Evolutionary conservation across 1,140 invertebrate species (phyloP).

Genomic region (Bombus waltoni): DNA sequence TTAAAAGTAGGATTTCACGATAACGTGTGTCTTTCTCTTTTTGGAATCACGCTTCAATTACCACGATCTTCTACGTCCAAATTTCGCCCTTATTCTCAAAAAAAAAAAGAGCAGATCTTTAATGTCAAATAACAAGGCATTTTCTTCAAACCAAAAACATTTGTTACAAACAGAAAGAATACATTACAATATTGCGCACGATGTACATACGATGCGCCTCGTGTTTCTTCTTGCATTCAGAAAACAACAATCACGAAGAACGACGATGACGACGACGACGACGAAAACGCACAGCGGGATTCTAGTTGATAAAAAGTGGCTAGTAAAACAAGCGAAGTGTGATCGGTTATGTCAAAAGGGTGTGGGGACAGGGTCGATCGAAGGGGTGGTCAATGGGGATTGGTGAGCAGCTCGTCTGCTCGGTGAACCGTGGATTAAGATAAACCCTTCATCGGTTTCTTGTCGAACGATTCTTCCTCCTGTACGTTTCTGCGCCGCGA

Average conservation of each 20-base stretch:
- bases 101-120: too few species aligned
- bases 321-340: slow-evolving; percentile 78
- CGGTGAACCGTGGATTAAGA: slow-evolving; percentile 81
- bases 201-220: not conserved
- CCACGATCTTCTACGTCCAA: too few species aligned
- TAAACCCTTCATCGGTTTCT: slow-evolving; percentile 82
- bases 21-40: too few species aligned
- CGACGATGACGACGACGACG: not conserved
- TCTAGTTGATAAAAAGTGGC: slow-evolving; percentile 62
- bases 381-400: slow-evolving; percentile 61
- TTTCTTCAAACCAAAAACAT: too few species aligned
- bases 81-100: too few species aligned
- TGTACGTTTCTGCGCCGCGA: slow-evolving; percentile 61
- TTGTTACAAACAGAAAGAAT: too few species aligned
- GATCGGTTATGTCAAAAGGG: slow-evolving; percentile 77
- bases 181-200: too few species aligned
- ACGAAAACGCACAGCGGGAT: not conserved
- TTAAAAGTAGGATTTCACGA: not conserved
- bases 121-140: too few species aligned
- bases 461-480: slow-evolving; percentile 76
- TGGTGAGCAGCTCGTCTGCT: slow-evolving; percentile 78
- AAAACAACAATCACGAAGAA: not conserved
- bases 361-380: slow-evolving; percentile 55
- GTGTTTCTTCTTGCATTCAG: not conserved
- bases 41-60: too few species aligned